Percentiles rank a stretch among this genome's conserved stretches.
These are phyloP conservation scores for Hapalemur alaotrensis DNA, from an alignment of 2,797 vertebrate species.

Conservation along the genomic window DNA sequence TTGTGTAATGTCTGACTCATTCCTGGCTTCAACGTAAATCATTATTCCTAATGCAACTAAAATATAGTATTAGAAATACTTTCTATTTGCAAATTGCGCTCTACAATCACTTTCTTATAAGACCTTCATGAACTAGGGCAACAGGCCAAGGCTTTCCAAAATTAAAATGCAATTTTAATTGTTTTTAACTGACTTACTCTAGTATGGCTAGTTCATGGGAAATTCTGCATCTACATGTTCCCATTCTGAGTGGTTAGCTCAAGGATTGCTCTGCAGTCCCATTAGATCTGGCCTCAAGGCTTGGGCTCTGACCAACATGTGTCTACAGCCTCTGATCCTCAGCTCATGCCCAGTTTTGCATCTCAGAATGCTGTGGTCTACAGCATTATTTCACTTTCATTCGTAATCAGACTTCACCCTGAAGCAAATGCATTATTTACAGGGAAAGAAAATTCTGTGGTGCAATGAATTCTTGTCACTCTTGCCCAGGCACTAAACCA, in stretches of 20 bases:
- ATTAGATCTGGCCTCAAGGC: background rate
- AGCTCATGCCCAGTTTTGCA: background rate
- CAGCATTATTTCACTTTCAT: background rate
- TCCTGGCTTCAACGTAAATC: slow-evolving; percentile 34
- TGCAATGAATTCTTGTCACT: slow-evolving; percentile 33
- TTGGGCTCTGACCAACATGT: background rate
- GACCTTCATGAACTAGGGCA: slow-evolving; percentile 27
- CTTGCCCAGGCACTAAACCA: slow-evolving; percentile 60
- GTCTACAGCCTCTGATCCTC: background rate
- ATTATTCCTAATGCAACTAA: slow-evolving; percentile 49
- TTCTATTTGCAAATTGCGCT: slow-evolving; percentile 44
- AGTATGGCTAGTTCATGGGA: slow-evolving; percentile 48
- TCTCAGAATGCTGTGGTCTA: background rate
- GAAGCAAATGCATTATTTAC: slow-evolving; percentile 24
- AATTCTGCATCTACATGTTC: slow-evolving; percentile 25
- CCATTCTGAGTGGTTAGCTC: slow-evolving; percentile 43
- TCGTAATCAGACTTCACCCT: slow-evolving; percentile 32
- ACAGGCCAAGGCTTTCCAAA: slow-evolving; percentile 38
- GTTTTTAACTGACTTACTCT: slow-evolving; percentile 25
- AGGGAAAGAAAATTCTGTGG: slow-evolving; percentile 17
- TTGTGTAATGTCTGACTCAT: slow-evolving; percentile 48
- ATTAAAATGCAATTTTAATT: slow-evolving; percentile 61
- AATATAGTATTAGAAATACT: slow-evolving; percentile 62
- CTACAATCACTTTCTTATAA: slow-evolving; percentile 47
- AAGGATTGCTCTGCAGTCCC: background rate